Evolutionary conservation across 1,140 invertebrate genomes (phyloP), one percentile per base, ranked within the genome.

Genomic region (Adoxophyes honmai): DNA sequence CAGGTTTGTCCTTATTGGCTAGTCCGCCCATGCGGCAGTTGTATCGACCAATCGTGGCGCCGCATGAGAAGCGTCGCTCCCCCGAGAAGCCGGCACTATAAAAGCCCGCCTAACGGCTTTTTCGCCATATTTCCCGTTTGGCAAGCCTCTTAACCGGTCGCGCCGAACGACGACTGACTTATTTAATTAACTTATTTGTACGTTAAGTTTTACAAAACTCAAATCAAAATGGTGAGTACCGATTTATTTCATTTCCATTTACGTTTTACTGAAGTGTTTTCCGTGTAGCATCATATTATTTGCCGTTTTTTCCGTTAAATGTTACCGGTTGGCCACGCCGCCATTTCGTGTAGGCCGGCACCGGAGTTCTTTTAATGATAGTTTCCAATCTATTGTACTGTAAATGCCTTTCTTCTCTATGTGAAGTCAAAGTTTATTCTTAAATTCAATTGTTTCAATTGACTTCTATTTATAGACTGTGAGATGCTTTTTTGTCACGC

Each of bases 81-180:
- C 75, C 70, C 70, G 58, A 63, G 44, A 55, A 60, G 55, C 65
- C 62, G 57, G 18, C 33, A 6, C 39, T 86, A 88, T 88, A 88
- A 64, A 88, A 77, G 68, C 57, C 33, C 55, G 38, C 54, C 38
- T 75, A 85, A 86, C 82, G 82, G 81, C 72, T 55, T 70, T 78
- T 82, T 73, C 59, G 37, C 6, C 64, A 55, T 78, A 84, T 69
- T 78, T 79, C 75, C 71, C 78, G 82, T 86, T 88, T 70, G 81
- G 85, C 85, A 86, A 86, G 65, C 85, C 85, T 78, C 85, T 81
- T 88, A 76, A 81, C 83, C 81, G 85, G 85, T 86, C 66, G 64
- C 74, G 83, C 80, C 81, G 81, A 86, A 88, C 83, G 78, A 76
- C 77, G 81, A 86, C 85, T 86, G 85, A 78, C 63, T 73, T 69